These are phyloP conservation scores for Contarinia nasturtii DNA, from an alignment of 1,140 invertebrate genomes.

Conservation along the genomic window DNA sequence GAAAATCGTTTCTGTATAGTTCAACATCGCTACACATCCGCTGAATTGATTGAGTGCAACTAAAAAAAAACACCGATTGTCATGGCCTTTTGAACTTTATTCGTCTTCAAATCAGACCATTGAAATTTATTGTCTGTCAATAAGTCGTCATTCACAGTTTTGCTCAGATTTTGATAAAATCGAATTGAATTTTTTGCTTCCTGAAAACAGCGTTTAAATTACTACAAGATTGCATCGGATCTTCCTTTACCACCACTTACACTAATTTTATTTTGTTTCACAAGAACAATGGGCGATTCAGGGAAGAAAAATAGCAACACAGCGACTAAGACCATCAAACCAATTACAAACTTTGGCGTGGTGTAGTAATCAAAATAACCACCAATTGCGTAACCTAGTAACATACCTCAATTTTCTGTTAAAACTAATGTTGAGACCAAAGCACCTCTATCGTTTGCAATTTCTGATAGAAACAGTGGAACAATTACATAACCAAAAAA, in stretches of 20 bases:
- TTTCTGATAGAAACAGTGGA: conserved; percentile 41
- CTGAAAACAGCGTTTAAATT: neutral
- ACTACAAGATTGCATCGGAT: neutral
- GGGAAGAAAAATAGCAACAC: conserved; percentile 10
- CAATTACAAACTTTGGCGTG: conserved; percentile 19
- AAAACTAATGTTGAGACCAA: conserved; percentile 35
- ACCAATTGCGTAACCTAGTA: conserved; percentile 30
- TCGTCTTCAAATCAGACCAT: no score
- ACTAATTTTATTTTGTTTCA: conserved; percentile 5
- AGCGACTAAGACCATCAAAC: conserved; percentile 7
- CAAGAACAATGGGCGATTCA: conserved; percentile 10
- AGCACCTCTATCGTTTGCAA: conserved; percentile 32
- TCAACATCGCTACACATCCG: conserved; percentile 31
- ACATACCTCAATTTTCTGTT: conserved; percentile 36
- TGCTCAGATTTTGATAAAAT: neutral
- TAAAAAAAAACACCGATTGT: conserved; percentile 15
- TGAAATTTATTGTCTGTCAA: no score
- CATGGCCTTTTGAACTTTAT: neutral
- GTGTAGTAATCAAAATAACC: conserved; percentile 24
- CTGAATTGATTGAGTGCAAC: conserved; percentile 25
- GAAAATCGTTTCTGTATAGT: conserved; percentile 42
- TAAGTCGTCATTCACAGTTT: neutral
- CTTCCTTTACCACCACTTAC: no score
- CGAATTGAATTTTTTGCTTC: neutral
- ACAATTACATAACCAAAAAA: conserved; percentile 8